These are phyloP conservation scores for Scopus umbretta DNA, from an alignment of 2,113 vertebrate species.

Conservation along the genomic window DNA sequence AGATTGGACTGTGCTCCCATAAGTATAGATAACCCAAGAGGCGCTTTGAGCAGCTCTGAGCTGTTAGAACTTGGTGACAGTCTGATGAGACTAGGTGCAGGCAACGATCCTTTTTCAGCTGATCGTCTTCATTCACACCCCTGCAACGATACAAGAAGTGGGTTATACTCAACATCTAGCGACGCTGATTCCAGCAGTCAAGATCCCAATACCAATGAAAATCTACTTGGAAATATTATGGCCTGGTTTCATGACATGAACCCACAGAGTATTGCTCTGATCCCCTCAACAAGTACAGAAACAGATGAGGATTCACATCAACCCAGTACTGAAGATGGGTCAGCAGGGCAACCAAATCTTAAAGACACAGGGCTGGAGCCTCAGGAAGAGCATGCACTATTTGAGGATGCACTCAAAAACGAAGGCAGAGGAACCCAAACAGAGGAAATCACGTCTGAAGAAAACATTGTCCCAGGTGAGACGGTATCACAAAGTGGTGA, in stretches of 20 bases:
- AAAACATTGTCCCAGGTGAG: conserved; percentile 61
- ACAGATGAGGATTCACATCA: conserved; percentile 67
- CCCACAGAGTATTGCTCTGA: conserved; percentile 91
- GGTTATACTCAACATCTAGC: conserved; percentile 72
- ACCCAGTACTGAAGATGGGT: conserved; percentile 44
- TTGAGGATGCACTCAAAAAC: conserved; percentile 72
- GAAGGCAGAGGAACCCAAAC: conserved; percentile 79
- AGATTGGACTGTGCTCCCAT: conserved; percentile 80
- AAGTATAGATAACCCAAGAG: conserved; percentile 79
- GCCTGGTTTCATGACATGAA: conserved; percentile 99
- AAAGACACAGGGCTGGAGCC: conserved; percentile 34
- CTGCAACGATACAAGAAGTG: conserved; percentile 69
- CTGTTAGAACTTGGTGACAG: conserved; percentile 90
- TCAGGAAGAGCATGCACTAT: conserved; percentile 67
- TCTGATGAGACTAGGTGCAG: conserved; percentile 82
- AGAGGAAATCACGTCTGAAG: conserved; percentile 73
- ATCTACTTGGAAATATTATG: conserved; percentile 97
- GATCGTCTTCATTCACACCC: conserved; percentile 73
- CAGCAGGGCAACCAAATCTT: conserved; percentile 32
- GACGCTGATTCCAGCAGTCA: conserved; percentile 74
- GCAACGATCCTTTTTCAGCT: conserved; percentile 77
- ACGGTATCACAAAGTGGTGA: conserved; percentile 50
- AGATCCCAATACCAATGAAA: conserved; percentile 81
- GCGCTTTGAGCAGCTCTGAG: conserved; percentile 90
- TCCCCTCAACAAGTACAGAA: conserved; percentile 82